These are phyloP conservation scores for Cryptotermes secundus DNA, from an alignment of 1,140 invertebrate genomes.

Conservation along the genomic window DNA sequence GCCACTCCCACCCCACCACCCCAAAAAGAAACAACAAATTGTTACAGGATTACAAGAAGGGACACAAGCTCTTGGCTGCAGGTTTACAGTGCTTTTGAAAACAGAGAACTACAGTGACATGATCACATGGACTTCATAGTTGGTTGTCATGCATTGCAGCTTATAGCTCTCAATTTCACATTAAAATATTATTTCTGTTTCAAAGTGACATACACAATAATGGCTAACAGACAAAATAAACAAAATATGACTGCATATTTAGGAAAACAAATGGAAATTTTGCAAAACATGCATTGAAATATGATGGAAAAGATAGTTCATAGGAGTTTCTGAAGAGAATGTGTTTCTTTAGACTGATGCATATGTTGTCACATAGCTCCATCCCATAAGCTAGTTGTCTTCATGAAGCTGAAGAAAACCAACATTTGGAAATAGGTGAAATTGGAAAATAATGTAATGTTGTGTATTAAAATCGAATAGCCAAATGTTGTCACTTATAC, in stretches of 20 bases:
- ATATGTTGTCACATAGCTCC: conserved; percentile 9
- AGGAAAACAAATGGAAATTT: neutral
- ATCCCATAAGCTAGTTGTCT: neutral
- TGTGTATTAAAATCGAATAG: too few species aligned
- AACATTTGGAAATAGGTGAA: neutral
- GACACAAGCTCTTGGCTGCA: neutral
- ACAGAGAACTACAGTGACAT: neutral
- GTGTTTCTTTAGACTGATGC: neutral
- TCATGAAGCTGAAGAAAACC: neutral
- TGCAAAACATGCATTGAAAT: conserved; percentile 4
- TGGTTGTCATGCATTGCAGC: neutral
- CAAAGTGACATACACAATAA: neutral
- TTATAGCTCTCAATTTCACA: neutral
- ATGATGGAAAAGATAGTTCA: neutral
- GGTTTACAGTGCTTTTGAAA: neutral
- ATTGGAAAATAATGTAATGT: too few species aligned
- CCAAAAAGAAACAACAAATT: neutral
- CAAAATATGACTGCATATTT: neutral
- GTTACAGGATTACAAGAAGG: neutral
- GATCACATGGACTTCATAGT: neutral
- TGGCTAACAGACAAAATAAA: neutral
- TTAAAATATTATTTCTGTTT: neutral
- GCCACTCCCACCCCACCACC: neutral
- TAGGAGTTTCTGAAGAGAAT: conserved; percentile 13
- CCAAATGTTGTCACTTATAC: too few species aligned